phyloP scores from a whole-genome alignment of 2,888 invertebrate species.

The Gibbula magus region DNA sequence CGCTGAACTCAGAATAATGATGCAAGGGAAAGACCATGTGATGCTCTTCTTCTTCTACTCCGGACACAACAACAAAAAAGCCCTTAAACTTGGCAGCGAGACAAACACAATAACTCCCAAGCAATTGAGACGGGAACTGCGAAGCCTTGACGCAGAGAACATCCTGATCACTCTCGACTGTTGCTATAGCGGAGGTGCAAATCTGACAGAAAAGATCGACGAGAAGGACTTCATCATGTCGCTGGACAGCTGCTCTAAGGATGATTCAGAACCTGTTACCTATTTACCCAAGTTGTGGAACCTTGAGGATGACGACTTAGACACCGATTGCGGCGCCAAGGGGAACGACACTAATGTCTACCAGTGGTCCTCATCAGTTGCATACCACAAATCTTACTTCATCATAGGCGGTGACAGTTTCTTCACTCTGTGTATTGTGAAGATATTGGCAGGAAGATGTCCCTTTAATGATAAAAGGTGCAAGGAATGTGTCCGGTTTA shows the following conservation, averaged over 20 bases:
- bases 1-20: not conserved
- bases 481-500: not conserved
- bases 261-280: not conserved
- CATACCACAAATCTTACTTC: not conserved
- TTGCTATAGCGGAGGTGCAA: conserved; percentile 7
- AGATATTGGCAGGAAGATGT: not conserved
- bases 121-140: not conserved
- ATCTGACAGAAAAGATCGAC: not conserved
- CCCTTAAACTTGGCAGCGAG: not conserved
- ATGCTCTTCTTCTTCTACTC: not conserved
- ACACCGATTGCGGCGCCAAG: not conserved
- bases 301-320: not conserved
- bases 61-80: not conserved
- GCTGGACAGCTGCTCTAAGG: not conserved
- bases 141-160: not conserved
- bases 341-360: not conserved
- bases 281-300: conserved; percentile 9
- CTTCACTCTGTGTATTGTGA: not conserved
- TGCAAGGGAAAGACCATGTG: not conserved
- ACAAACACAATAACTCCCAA: not conserved
- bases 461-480: not conserved
- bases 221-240: conserved; percentile 7
- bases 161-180: conserved; percentile 15
- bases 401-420: not conserved
- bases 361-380: not conserved